These are phyloP conservation scores for Neoarius graeffei DNA, from an alignment of 2,113 vertebrate genomes.

Conservation along the genomic window DNA sequence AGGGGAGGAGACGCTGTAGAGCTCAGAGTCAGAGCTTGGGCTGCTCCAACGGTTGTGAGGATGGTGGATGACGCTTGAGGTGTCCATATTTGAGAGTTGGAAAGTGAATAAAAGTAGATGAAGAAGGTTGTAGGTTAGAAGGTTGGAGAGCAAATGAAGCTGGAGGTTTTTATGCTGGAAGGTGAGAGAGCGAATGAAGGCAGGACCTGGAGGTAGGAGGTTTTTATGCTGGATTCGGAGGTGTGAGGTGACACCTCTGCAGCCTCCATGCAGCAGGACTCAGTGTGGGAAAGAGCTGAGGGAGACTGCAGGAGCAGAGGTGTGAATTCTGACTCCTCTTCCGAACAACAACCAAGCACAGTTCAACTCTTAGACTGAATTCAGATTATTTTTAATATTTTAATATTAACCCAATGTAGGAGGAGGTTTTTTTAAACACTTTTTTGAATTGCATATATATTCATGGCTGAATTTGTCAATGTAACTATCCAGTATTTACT, in stretches of 20 bases:
- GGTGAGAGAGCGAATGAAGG: slow-evolving; percentile 51
- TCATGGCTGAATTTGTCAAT: neutral
- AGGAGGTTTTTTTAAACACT: neutral
- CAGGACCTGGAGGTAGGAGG: slow-evolving; percentile 53
- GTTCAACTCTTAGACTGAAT: slow-evolving; percentile 51
- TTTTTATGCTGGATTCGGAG: slow-evolving; percentile 75
- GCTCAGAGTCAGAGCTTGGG: slow-evolving; percentile 71
- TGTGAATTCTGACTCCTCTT: slow-evolving; percentile 81
- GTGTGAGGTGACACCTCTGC: slow-evolving; percentile 80
- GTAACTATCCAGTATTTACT: neutral
- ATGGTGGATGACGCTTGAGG: slow-evolving; percentile 59
- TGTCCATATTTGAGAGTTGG: slow-evolving; percentile 67
- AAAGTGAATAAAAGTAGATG: slow-evolving; percentile 51
- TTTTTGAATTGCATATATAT: neutral
- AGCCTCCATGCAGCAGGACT: slow-evolving; percentile 68
- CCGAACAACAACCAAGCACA: slow-evolving; percentile 67
- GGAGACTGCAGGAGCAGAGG: slow-evolving; percentile 64
- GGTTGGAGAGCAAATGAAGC: slow-evolving; percentile 50
- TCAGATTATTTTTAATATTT: slow-evolving; percentile 43
- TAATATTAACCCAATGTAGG: neutral
- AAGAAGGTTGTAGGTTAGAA: slow-evolving; percentile 58
- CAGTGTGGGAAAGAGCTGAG: slow-evolving; percentile 72
- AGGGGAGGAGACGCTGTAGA: slow-evolving; percentile 71
- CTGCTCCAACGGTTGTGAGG: slow-evolving; percentile 69
- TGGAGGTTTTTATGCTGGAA: slow-evolving; percentile 70